Percentiles rank a stretch among this genome's conserved stretches.
Evolutionary conservation across 2,888 invertebrate genomes (phyloP).

Genomic region (Tortrix viridana): DNA sequence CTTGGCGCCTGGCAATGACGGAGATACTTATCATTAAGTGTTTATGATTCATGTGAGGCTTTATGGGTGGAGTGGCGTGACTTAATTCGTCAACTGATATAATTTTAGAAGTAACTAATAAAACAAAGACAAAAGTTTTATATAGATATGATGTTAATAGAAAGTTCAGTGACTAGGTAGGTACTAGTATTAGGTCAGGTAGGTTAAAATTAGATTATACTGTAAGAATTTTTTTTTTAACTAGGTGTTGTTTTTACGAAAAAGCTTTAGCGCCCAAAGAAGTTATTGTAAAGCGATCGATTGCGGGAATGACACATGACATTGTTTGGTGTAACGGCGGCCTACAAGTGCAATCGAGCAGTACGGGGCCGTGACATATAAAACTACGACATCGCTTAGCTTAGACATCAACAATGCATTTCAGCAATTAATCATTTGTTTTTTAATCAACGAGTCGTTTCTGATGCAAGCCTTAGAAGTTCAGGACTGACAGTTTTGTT

Average conservation of each 20-base stretch:
- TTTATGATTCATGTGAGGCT: conserved; percentile 28
- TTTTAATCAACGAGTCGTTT: conserved; percentile 23
- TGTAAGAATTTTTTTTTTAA: too few species aligned
- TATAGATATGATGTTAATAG: neutral
- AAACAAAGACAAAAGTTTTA: neutral
- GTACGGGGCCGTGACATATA: conserved; percentile 78
- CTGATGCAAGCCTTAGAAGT: conserved; percentile 15
- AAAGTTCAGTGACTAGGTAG: neutral
- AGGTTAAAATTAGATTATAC: too few species aligned
- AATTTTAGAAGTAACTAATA: conserved; percentile 19
- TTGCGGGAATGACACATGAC: conserved; percentile 81
- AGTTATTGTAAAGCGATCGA: conserved; percentile 64
- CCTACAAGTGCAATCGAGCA: conserved; percentile 82
- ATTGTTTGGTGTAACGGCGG: conserved; percentile 77
- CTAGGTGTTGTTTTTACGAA: neutral
- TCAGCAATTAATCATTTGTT: conserved; percentile 31
- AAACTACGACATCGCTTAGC: conserved; percentile 46
- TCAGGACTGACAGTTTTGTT: conserved; percentile 6
- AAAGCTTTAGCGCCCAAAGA: neutral
- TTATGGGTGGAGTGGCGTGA: conserved; percentile 23
- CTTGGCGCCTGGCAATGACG: conserved; percentile 9
- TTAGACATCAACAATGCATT: conserved; percentile 67
- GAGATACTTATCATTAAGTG: conserved; percentile 23
- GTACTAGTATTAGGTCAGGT: too few species aligned
- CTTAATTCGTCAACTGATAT: conserved; percentile 22